phyloP scores from a whole-genome alignment of 2,888 invertebrate genomes.

The Globia sparganii region DNA sequence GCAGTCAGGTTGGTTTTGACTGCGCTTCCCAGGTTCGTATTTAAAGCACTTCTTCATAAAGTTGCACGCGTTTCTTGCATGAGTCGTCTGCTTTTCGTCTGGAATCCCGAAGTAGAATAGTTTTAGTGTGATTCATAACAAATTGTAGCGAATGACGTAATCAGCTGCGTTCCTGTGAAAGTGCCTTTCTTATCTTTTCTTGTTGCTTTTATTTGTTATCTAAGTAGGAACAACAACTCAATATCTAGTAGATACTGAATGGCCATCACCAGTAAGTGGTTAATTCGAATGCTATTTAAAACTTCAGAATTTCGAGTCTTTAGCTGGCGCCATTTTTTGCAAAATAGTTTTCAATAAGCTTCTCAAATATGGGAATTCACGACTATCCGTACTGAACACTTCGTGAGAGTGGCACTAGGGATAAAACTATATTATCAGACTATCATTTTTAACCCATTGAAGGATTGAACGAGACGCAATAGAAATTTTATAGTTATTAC shows the following conservation, averaged over 20 bases:
- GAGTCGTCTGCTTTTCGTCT: constrained; percentile 67
- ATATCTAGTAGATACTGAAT: neutral
- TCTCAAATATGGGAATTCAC: neutral
- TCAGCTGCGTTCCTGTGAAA: constrained; percentile 4
- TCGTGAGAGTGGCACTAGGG: neutral
- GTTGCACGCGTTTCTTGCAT: constrained; percentile 80
- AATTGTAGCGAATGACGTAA: constrained; percentile 53
- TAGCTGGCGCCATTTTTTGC: neutral
- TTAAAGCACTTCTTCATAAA: constrained; percentile 75
- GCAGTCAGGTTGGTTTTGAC: constrained; percentile 92
- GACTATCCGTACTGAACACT: neutral
- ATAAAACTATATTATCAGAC: neutral
- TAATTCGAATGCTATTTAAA: neutral
- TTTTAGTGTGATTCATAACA: constrained; percentile 50
- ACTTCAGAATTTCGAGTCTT: neutral
- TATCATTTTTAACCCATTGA: neutral
- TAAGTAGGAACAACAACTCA: neutral
- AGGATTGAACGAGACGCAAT: neutral
- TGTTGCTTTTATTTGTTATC: constrained; percentile 16
- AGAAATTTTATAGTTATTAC: neutral
- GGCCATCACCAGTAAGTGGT: neutral
- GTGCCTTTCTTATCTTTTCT: constrained; percentile 33
- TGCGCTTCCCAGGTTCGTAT: constrained; percentile 89
- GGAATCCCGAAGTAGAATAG: constrained; percentile 58
- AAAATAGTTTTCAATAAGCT: neutral